Evolutionary conservation across 2,888 invertebrate species (phyloP).

Genomic region (Eretmocerus hayati): DNA sequence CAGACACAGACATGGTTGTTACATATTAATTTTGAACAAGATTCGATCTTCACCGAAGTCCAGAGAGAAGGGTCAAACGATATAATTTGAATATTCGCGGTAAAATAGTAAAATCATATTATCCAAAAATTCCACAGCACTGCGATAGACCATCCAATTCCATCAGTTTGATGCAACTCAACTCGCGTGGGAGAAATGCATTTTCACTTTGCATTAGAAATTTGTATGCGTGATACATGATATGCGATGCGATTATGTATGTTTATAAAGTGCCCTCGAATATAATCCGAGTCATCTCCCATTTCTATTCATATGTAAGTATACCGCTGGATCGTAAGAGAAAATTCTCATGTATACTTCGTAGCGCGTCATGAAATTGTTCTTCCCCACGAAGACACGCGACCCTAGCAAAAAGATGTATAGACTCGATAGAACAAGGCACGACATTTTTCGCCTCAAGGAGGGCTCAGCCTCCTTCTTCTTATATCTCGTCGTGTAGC

Average conservation of each 20-base stretch:
- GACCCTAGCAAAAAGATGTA: background rate
- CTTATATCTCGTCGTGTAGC: constrained; percentile 5
- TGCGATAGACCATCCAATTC: too few relatives aligned
- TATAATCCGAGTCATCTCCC: background rate
- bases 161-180: too few relatives aligned
- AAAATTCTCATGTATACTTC: background rate
- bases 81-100: too few relatives aligned
- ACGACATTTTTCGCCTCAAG: constrained; percentile 10
- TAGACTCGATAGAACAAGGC: too few relatives aligned
- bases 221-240: constrained; percentile 1
- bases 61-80: too few relatives aligned
- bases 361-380: constrained; percentile 1
- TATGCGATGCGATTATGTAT: constrained; percentile 7
- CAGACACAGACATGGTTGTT: too few relatives aligned
- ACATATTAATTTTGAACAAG: too few relatives aligned
- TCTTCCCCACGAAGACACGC: background rate
- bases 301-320: background rate
- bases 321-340: background rate
- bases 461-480: constrained; percentile 12
- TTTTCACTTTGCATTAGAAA: too few relatives aligned
- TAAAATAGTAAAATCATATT: too few relatives aligned
- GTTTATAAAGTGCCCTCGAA: constrained; percentile 4
- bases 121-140: too few relatives aligned
- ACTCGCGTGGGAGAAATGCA: too few relatives aligned
- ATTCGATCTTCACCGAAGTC: too few relatives aligned